Conservation (phyloP, 64 coral and sea anemone genomes). For the Astreopora myriophthalma region DNA sequence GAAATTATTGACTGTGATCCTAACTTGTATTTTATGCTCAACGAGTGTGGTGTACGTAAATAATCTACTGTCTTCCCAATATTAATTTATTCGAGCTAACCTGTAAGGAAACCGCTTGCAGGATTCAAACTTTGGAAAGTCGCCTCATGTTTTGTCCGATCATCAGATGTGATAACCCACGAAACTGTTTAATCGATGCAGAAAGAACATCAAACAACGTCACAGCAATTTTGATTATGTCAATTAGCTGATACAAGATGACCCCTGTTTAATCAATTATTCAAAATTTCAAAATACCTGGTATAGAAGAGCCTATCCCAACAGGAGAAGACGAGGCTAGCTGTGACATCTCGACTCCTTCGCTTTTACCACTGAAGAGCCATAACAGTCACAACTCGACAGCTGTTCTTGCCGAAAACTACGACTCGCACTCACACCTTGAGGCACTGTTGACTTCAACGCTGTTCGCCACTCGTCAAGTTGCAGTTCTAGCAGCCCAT, state of each 20-base stretch:
- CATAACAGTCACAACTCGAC: not conserved
- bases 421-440: not conserved
- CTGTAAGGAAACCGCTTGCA: constrained; percentile 80
- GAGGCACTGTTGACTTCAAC: not conserved
- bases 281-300: not conserved
- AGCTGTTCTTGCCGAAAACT: not conserved
- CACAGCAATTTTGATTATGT: too few species aligned
- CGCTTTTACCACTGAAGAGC: not conserved
- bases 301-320: not conserved
- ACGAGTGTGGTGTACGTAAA: too few species aligned
- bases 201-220: not conserved
- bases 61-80: too few species aligned
- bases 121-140: constrained; percentile 95
- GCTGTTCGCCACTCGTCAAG: not conserved
- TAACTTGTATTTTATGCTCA: too few species aligned
- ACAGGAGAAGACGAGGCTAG: not conserved
- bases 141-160: constrained; percentile 91
- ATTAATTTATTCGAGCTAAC: constrained; percentile 29
- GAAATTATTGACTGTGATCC: too few species aligned
- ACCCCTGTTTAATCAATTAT: not conserved
- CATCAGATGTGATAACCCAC: constrained; percentile 92
- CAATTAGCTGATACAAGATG: not conserved
- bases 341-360: not conserved
- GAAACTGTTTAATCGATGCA: not conserved
- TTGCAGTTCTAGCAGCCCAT: not conserved